Evolutionary conservation across 2,888 invertebrate species (phyloP), one percentile per base, ranked within the genome.

Genomic region (Dynastes grantii): DNA sequence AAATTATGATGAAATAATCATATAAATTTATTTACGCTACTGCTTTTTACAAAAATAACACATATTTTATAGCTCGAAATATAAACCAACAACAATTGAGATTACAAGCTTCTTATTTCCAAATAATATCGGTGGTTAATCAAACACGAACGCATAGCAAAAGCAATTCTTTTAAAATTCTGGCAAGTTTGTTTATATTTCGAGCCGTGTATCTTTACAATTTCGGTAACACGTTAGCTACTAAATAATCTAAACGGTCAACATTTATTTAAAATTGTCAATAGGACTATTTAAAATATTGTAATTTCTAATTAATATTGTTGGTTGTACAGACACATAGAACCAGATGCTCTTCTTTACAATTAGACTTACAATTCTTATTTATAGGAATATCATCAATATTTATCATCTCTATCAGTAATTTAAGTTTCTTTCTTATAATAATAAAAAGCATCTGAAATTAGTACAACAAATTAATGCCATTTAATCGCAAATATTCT

Each of bases 161-260:
- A 49, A 58, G 71, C 71, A 6, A 71, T 65, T n/a, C 32, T 32
- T n/a, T 1, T 40, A 37, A 61, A n/a, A 61, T 73, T 68, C 45
- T 45, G 45, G 37, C 51, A 51, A 9, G 40, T 58, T 58, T 32
- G 58, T 58, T 45, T n/a, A 63, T 61, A 75, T 75, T 63, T 49
- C 63, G 55, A 27, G 73, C 61, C 5, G 11, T 49, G 11, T 68
- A 29, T 32, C n/a, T 40, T 29, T 13, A 58, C 22, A 58, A 61
- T 75, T 61, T 27, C 27, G 73, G 73, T 73, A 73, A 73, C 73
- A 61, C 16, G 40, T 73, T 58, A 58, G 37, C 58, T 73, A 32
- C 37, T 73, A 58, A 73, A 73, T 58, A 61, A 75, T 49, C 58
- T 61, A 45, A 75, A 75, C 58, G 58, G 61, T 61, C 73, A 75